Evolutionary conservation across 2,888 invertebrate genomes (phyloP), one percentile per base, ranked within the genome.

Genomic region (Anthophora plumipes): DNA sequence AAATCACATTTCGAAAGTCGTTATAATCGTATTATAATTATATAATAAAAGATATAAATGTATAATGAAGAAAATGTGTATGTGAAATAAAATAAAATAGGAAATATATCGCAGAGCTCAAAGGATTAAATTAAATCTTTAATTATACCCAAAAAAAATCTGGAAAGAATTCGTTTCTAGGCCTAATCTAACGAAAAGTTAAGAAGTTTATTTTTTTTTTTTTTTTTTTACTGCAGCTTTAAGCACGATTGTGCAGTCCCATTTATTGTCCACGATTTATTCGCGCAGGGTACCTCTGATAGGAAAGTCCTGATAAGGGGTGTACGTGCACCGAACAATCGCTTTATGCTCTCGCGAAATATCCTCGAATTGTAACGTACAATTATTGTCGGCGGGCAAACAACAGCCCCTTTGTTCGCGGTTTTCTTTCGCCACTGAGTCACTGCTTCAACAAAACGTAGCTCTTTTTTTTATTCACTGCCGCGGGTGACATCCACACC

Each of bases 341-440:
- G 41, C 14, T 43, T 52, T 46, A 7, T 22, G 12, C 41, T 41
- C 17, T 22, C 39, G 48, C 46, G 22, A 48, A 59, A 80, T 63
- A 55, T 60, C 22, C 31, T 17, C 31, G n/a, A 61, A 55, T 66
- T 20, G 66, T n/a, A 22, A 11, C 54, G 60, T n/a, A 67, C 50
- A 70, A 81, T 71, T 82, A 81, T 54, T 37, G 43, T 41, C 63
- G 22, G 9, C 31, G 68, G 31, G 39, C 57, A 37, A 25, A 72
- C 76, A 74, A 72, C 57, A 54, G 20, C 37, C 39, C 57, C 82
- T 82, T 82, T 82, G 77, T 82, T 61, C 76, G 14, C 39, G 6
- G 46, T 43, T 69, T 72, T 61, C 82, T 76, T 77, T 60, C 50
- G 31, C 50, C 64, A 66, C 77, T 77, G 81, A 81, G 43, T 82